phyloP scores from a whole-genome alignment of 2,113 vertebrate genomes.

The Notiomystis cincta region DNA sequence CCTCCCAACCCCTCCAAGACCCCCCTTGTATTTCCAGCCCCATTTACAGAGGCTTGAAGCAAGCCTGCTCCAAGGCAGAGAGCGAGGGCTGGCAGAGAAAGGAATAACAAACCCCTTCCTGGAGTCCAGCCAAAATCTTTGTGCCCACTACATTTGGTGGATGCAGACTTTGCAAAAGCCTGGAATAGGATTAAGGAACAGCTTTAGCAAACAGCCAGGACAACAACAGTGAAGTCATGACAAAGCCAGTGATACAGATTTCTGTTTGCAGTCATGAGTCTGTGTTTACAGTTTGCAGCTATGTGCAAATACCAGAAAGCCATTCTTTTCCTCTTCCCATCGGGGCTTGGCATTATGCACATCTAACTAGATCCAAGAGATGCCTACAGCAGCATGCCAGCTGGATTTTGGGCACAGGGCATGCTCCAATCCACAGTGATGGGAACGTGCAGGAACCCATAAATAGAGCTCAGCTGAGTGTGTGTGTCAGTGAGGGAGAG shows the following conservation, averaged over 20 bases:
- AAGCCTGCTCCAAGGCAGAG: not conserved
- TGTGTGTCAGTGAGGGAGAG: not conserved
- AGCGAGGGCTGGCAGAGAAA: not conserved
- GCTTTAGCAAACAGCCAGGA: slow-evolving; percentile 58
- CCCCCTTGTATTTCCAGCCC: not conserved
- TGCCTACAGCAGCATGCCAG: not conserved
- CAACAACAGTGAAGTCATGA: slow-evolving; percentile 27
- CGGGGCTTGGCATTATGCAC: not conserved
- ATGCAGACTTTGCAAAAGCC: slow-evolving; percentile 36
- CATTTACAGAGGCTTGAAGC: not conserved
- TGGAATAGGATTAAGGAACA: slow-evolving; percentile 52
- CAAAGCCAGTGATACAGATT: not conserved
- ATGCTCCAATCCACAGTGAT: not conserved
- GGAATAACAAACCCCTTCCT: not conserved
- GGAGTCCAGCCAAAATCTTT: slow-evolving; percentile 25
- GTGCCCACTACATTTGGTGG: not conserved
- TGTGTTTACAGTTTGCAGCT: slow-evolving; percentile 35
- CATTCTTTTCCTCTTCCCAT: slow-evolving; percentile 16
- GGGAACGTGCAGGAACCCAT: not conserved
- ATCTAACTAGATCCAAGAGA: slow-evolving; percentile 4
- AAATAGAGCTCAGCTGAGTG: slow-evolving; percentile 1
- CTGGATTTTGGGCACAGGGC: not conserved
- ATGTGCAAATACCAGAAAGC: slow-evolving; percentile 45
- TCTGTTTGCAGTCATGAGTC: slow-evolving; percentile 35
- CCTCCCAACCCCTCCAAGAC: not conserved